Conservation (phyloP, 2,797 vertebrate genomes). For the Semotilus atromaculatus region DNA sequence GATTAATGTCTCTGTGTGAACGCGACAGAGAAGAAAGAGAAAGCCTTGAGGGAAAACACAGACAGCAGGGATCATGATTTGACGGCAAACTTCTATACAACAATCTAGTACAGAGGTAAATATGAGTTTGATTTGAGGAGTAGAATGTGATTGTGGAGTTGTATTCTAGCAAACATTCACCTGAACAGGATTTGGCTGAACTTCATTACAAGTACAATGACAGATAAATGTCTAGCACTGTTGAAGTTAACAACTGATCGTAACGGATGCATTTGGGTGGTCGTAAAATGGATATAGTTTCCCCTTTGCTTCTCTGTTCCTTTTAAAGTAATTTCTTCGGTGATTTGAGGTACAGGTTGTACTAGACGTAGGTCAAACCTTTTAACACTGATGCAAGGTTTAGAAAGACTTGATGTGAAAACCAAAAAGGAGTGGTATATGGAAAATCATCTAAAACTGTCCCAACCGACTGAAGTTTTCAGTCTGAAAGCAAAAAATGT, state of each 20-base stretch:
- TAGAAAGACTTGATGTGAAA: neutral
- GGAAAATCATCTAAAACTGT: neutral
- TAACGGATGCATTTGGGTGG: neutral
- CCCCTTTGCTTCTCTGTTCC: neutral
- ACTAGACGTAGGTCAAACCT: neutral
- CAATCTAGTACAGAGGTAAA: slow-evolving; percentile 15
- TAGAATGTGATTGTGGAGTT: neutral
- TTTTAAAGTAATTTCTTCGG: slow-evolving; percentile 5
- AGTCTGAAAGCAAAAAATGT: neutral
- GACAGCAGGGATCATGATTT: slow-evolving; percentile 26
- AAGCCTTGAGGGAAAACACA: neutral
- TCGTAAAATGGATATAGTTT: neutral
- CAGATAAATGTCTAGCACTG: neutral
- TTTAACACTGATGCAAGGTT: neutral
- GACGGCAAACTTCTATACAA: neutral
- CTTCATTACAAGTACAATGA: neutral
- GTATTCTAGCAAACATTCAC: neutral
- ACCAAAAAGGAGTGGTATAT: neutral
- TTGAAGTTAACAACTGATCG: neutral
- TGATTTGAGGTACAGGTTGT: neutral
- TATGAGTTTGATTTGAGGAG: neutral
- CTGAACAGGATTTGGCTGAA: neutral
- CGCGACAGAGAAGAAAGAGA: slow-evolving; percentile 19
- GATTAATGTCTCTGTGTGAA: slow-evolving; percentile 21
- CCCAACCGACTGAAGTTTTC: neutral